Percentiles rank a stretch among this genome's conserved stretches.
phyloP scores from a whole-genome alignment of 2,797 vertebrate genomes.

The Gymnopithys bicolor region DNA sequence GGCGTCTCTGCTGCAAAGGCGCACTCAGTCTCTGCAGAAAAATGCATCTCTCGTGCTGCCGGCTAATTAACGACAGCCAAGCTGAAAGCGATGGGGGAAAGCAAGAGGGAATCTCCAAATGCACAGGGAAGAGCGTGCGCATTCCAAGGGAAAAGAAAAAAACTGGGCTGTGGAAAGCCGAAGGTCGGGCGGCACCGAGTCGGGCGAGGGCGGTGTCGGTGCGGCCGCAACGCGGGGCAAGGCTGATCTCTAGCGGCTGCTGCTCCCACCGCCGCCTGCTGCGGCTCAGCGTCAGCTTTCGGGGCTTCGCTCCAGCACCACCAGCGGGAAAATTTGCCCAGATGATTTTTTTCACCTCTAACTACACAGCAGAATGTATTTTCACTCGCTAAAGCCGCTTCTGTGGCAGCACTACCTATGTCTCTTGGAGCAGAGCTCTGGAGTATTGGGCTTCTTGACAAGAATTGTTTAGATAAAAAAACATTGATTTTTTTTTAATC shows the following conservation, averaged over 20 bases:
- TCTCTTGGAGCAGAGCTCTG: neutral
- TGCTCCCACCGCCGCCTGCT: neutral
- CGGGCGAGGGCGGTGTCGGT: neutral
- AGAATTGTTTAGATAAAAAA: neutral
- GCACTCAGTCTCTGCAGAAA: neutral
- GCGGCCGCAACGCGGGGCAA: conserved; percentile 79
- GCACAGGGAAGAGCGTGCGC: neutral
- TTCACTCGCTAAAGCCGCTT: rapidly evolving
- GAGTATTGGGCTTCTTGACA: rapidly evolving
- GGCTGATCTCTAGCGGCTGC: conserved; percentile 90
- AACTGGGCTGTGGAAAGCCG: neutral
- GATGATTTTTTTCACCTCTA: too few species aligned
- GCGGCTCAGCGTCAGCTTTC: neutral
- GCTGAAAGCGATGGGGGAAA: neutral
- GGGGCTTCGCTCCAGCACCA: neutral
- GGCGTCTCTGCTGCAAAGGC: neutral
- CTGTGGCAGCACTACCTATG: rapidly evolving
- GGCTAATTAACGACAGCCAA: neutral
- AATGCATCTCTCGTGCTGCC: neutral
- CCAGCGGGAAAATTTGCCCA: neutral
- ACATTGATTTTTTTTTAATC: neutral
- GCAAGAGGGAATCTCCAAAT: neutral
- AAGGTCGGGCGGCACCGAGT: neutral
- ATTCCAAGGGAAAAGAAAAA: neutral
- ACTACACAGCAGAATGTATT: neutral